Base-by-base conservation (phyloP, 2,797 vertebrate species). In the Liparis tanakae region DNA sequence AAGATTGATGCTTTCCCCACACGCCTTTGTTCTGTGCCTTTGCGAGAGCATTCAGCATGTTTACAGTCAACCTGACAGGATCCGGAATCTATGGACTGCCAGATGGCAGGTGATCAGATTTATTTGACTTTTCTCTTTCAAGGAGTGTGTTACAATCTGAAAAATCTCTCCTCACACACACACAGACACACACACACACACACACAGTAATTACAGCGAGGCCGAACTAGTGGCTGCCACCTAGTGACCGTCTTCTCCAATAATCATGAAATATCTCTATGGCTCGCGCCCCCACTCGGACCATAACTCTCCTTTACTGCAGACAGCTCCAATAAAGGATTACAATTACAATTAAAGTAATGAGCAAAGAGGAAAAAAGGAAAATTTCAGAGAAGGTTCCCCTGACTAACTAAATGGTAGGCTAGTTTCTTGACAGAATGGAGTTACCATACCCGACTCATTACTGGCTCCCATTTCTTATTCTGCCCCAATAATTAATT, bases 301-400 rank as follows among this genome's bases (percentile, higher is more conserved):
- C 88, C 88, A 93, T 95, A 95, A 95, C 88, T 94, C 93, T 93
- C 89, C 87, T 94, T 95, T 94, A 94, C 92, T 94, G 94, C 93
- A 90, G 93, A 91, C 93, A 90, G 91, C 91, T 91, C 91, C 91
- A 95, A 94, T 95, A 95, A 95, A 94, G 93, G 92, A 94, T 92
- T 92, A 94, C 93, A 95, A 95, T 94, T 93, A 94, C 93, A 94
- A 94, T 95, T 94, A 94, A 94, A 94, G 94, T 94, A 95, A 95
- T 93, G 92, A 95, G 91, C 92, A 94, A 94, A 94, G 91, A 91
- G 87, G 83, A 88, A 88, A 93, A 94, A 92, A 90, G 80, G 81
- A 90, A 92, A 91, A 91, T 92, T 88, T 90, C 74, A 78, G 83
- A 80, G 87, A 93, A 91, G 90, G 90, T 90, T 94, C 93, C 93